Percentiles rank a stretch among this genome's conserved stretches.
phyloP scores from a whole-genome alignment of 1,140 invertebrate species.

The Ceratitis capitata region DNA sequence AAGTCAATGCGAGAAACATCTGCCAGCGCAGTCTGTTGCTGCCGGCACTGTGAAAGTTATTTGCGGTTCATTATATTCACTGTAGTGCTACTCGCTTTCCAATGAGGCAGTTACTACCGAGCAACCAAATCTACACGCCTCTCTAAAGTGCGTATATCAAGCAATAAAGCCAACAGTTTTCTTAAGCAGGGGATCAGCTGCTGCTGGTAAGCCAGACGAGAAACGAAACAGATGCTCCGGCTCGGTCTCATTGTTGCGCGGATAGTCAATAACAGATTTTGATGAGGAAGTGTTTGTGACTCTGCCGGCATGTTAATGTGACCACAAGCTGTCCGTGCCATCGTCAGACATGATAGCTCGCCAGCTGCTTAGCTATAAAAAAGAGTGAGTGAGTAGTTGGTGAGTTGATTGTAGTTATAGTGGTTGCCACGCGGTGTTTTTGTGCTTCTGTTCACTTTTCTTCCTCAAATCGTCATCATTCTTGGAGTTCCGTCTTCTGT shows the following conservation, averaged over 20 bases:
- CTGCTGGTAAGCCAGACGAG: too few species aligned
- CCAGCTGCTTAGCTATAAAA: neutral
- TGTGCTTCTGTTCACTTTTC: neutral
- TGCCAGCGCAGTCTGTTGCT: neutral
- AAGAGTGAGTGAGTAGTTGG: too few species aligned
- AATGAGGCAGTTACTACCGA: neutral
- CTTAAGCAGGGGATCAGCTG: neutral
- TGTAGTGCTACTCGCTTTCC: neutral
- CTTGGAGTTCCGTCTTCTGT: neutral
- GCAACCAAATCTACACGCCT: neutral
- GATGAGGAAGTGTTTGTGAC: too few species aligned
- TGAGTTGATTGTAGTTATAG: neutral
- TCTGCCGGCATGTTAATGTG: neutral
- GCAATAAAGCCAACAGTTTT: neutral
- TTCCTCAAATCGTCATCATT: neutral
- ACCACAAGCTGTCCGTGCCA: neutral
- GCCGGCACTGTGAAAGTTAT: neutral
- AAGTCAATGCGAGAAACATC: neutral
- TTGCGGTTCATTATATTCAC: constrained; percentile 28
- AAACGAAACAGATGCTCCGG: too few species aligned
- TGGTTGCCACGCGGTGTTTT: neutral
- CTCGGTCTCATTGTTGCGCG: neutral
- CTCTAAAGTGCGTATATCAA: neutral
- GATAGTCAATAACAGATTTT: too few species aligned
- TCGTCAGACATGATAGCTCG: neutral